A percentile compares a stretch with the other conserved stretches of the same genome.
These are phyloP conservation scores for Scaptomyza tumidula DNA, from an alignment of 2,888 invertebrate species.

Conservation along the genomic window DNA sequence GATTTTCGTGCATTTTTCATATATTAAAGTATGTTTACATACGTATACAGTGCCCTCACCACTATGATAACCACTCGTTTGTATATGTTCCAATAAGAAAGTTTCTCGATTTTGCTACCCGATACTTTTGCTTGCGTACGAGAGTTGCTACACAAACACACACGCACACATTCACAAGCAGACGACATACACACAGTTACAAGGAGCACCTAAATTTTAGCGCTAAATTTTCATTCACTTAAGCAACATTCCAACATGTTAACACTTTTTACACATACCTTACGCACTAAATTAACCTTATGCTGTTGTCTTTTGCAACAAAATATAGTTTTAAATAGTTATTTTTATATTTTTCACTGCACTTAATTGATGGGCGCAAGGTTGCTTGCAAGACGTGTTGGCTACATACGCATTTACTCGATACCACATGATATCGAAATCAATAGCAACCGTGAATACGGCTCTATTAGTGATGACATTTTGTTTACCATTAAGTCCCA, in stretches of 20 bases:
- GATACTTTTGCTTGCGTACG: slow-evolving; percentile 73
- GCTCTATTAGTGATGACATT: not conserved
- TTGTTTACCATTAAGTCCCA: not conserved
- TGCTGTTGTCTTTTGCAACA: slow-evolving; percentile 52
- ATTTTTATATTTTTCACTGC: slow-evolving; percentile 72
- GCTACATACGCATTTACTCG: slow-evolving; percentile 46
- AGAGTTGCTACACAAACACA: slow-evolving; percentile 39
- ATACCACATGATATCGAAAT: slow-evolving; percentile 22
- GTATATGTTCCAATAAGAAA: slow-evolving; percentile 64
- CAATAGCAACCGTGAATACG: slow-evolving; percentile 38
- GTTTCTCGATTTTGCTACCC: slow-evolving; percentile 76
- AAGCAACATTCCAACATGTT: slow-evolving; percentile 13
- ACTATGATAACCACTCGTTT: slow-evolving; percentile 30
- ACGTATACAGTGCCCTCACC: slow-evolving; percentile 16
- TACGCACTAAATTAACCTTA: slow-evolving; percentile 58
- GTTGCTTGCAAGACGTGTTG: slow-evolving; percentile 60
- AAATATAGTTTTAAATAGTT: slow-evolving; percentile 54
- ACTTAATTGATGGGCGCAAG: slow-evolving; percentile 64
- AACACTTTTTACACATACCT: slow-evolving; percentile 46
- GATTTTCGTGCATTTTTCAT: not conserved
- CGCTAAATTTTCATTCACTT: slow-evolving; percentile 44
- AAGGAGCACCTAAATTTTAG: slow-evolving; percentile 53
- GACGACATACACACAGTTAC: slow-evolving; percentile 39
- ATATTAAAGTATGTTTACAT: slow-evolving; percentile 29
- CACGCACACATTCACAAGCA: slow-evolving; percentile 18